Conservation (phyloP, 2,888 invertebrate species). For the Epirrita christyi region DNA sequence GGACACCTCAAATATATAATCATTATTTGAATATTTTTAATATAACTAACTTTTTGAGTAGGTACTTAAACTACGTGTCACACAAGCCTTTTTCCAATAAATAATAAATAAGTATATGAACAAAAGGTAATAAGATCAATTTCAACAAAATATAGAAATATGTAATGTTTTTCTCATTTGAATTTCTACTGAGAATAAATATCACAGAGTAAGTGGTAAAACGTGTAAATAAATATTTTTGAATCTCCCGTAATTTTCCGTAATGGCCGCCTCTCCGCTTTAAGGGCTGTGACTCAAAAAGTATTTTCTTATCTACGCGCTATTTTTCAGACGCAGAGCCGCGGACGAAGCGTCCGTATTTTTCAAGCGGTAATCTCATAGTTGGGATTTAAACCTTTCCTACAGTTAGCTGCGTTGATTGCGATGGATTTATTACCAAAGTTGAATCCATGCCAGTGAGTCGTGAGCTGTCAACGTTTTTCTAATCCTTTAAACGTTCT, state of each 20-base stretch:
- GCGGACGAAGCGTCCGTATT: slow-evolving; percentile 76
- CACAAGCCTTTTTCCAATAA: too few species aligned
- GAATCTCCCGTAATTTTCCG: slow-evolving; percentile 7
- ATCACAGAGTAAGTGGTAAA: background rate
- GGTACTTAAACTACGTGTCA: too few species aligned
- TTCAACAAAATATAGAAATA: too few species aligned
- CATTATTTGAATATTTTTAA: too few species aligned
- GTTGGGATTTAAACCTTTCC: slow-evolving; percentile 54
- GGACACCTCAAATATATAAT: too few species aligned
- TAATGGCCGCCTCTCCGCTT: slow-evolving; percentile 22
- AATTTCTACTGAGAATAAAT: too few species aligned
- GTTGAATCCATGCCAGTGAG: background rate
- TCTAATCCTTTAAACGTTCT: too few species aligned
- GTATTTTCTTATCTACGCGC: slow-evolving; percentile 57
- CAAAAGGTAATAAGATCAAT: too few species aligned
- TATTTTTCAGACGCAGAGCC: slow-evolving; percentile 74
- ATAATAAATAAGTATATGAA: too few species aligned
- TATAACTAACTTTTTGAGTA: too few species aligned
- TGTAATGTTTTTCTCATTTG: too few species aligned
- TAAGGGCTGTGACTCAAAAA: slow-evolving; percentile 10
- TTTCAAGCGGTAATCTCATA: slow-evolving; percentile 74
- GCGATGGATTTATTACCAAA: slow-evolving; percentile 23
- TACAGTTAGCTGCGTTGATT: slow-evolving; percentile 40
- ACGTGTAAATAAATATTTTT: slow-evolving; percentile 20
- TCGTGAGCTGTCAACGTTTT: too few species aligned